Evolutionary conservation across 2,888 invertebrate species (phyloP).

Genomic region (Diloba caeruleocephala): DNA sequence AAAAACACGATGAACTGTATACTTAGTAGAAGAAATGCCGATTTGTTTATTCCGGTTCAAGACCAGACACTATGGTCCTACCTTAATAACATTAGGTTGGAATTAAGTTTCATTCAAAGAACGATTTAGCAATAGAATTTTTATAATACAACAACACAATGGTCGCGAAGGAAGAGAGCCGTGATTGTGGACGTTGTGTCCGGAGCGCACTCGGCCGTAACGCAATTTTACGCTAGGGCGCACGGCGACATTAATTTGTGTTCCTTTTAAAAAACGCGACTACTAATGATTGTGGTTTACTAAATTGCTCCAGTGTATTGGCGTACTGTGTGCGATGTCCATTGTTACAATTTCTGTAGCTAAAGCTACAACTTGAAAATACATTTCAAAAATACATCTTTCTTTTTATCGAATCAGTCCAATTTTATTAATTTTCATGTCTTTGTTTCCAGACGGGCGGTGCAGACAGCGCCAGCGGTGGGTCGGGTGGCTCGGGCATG

Average conservation of each 20-base stretch:
- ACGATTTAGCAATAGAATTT: conserved; percentile 54
- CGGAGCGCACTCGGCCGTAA: conserved; percentile 72
- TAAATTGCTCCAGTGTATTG: conserved; percentile 42
- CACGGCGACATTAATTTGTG: conserved; percentile 70
- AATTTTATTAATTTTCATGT: conserved; percentile 5
- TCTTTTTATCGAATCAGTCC: not conserved
- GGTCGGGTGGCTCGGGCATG: conserved; percentile 92
- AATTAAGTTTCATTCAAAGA: conserved; percentile 45
- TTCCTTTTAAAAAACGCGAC: conserved; percentile 56
- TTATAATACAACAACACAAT: conserved; percentile 72
- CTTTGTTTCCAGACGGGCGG: conserved; percentile 83
- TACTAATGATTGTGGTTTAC: conserved; percentile 53
- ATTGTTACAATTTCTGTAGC: not conserved
- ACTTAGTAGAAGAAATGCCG: not conserved
- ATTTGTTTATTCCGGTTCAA: conserved; percentile 2
- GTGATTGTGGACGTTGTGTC: conserved; percentile 60
- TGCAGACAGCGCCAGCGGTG: conserved; percentile 88
- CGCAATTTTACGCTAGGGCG: conserved; percentile 77
- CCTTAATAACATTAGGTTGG: conserved; percentile 29
- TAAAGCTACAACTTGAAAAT: no score
- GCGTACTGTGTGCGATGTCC: conserved; percentile 17
- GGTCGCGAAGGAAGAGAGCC: conserved; percentile 72
- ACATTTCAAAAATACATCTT: not conserved
- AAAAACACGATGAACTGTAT: not conserved
- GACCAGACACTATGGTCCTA: conserved; percentile 6